Evolutionary conservation across 2,113 vertebrate species (phyloP), one percentile per base, ranked within the genome.

Genomic region (Podarcis cretensis): DNA sequence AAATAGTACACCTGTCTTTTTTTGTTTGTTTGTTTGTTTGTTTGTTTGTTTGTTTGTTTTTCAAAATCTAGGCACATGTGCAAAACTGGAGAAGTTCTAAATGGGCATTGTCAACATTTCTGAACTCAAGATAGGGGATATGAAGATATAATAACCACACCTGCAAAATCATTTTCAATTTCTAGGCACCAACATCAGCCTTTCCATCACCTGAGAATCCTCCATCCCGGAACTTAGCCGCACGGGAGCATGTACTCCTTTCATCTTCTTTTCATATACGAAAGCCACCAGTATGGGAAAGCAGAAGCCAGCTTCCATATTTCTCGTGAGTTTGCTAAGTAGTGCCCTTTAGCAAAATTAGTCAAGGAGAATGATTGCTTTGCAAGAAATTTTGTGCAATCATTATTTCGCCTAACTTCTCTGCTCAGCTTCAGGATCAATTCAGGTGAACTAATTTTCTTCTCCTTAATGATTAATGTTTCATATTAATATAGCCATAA

Each of bases 381-480:
- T 81, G 48, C 68, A 83, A 89, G 86, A 87, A 95, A 81, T 91
- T 91, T 89, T 32, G 71, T 82, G 87, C 83, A 93, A 90, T 89
- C 0, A 92, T 95, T 86, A 89, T 87, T 90, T 93, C 94, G 92
- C 76, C 88, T 82, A 87, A 10, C 83, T 90, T 92, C 40, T 80
- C 90, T 69, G 89, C 83, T 88, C 86, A 75, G 92, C 83, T 81
- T 73, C 3, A 83, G 81, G 92, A 94, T 92, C 92, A 93, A 69
- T 57, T 91, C 88, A 85, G 93, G 94, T 90, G 92, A 95, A 95
- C 89, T 95, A 92, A 95, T 95, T 93, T 89, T 83, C 88, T 87
- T 87, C 91, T 92, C 83, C 94, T 84, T 87, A 85, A 92, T 91
- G 94, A 95, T 94, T 93, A 94, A 95, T 93, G 92, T 83, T 93